Conservation (phyloP, 2,797 vertebrate genomes). For the Sebastiscus tertius region DNA sequence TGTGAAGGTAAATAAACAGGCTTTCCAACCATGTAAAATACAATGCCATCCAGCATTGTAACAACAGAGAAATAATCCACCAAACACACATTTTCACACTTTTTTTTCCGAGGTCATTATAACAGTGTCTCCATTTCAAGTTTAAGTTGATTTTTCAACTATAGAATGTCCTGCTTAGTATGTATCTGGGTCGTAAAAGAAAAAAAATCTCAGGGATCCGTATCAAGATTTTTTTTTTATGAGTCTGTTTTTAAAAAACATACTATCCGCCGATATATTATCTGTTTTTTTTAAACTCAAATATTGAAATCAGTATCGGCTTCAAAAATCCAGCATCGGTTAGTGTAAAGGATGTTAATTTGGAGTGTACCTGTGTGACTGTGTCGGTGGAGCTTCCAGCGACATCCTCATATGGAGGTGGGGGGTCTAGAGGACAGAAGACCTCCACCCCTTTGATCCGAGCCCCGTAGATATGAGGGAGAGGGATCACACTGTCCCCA, state of each 20-base stretch:
- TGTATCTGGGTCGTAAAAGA: neutral
- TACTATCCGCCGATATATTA: neutral
- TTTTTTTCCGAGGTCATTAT: neutral
- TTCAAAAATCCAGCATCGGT: neutral
- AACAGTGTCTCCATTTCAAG: neutral
- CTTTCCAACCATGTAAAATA: fast-evolving
- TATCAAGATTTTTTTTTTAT: neutral
- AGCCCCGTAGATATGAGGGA: conserved; percentile 83
- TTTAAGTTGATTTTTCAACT: neutral
- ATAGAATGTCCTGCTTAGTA: neutral
- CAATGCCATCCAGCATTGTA: fast-evolving
- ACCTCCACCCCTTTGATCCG: conserved; percentile 85
- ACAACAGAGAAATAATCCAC: no score
- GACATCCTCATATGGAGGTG: conserved; percentile 86
- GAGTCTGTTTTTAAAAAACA: neutral
- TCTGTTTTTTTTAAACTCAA: neutral
- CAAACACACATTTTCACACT: no score
- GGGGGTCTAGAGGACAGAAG: conserved; percentile 86
- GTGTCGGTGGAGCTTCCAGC: conserved; percentile 53
- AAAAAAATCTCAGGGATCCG: neutral
- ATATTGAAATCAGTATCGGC: neutral
- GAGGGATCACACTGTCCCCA: conserved; percentile 80
- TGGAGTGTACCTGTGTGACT: conserved; percentile 72
- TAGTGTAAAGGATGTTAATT: neutral
- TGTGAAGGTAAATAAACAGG: no score